Evolutionary conservation across 2,888 invertebrate genomes (phyloP).

Genomic region (Ethmia dodecea): DNA sequence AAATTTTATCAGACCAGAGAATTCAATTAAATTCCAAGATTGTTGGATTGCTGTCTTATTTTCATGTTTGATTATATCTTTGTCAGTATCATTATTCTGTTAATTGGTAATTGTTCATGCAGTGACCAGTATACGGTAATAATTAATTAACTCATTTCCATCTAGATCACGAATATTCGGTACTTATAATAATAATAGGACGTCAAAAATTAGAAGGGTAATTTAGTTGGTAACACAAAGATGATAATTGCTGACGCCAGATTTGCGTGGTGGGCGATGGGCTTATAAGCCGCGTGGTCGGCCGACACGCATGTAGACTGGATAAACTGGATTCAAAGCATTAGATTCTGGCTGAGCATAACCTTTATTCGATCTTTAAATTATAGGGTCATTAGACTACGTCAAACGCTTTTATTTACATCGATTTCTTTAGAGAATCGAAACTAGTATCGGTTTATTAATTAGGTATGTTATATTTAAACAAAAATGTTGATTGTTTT

Average conservation of each 20-base stretch:
- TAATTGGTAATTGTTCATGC: conserved; percentile 16
- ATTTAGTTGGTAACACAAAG: conserved; percentile 53
- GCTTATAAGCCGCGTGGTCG: not conserved
- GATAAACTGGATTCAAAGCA: conserved; percentile 20
- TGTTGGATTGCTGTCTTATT: conserved; percentile 5
- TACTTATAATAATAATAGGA: too few species aligned
- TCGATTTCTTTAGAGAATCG: too few species aligned
- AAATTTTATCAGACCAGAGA: not conserved
- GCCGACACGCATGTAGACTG: conserved; percentile 1
- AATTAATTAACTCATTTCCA: not conserved
- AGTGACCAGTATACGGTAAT: conserved; percentile 3
- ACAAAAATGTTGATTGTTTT: too few species aligned
- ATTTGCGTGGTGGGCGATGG: conserved; percentile 18
- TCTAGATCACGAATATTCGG: not conserved
- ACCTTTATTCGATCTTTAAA: too few species aligned
- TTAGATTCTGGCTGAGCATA: conserved; percentile 9
- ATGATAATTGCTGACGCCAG: conserved; percentile 44
- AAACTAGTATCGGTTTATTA: too few species aligned
- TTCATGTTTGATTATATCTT: not conserved
- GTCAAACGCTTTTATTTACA: too few species aligned
- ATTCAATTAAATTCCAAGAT: not conserved
- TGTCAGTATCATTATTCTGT: conserved; percentile 7
- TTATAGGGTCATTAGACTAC: not conserved
- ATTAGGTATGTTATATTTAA: too few species aligned
- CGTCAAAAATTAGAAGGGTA: conserved; percentile 37